Evolutionary conservation across 2,797 vertebrate species (phyloP), one percentile per base, ranked within the genome.

Genomic region (Ptychobarbus kaznakovi): DNA sequence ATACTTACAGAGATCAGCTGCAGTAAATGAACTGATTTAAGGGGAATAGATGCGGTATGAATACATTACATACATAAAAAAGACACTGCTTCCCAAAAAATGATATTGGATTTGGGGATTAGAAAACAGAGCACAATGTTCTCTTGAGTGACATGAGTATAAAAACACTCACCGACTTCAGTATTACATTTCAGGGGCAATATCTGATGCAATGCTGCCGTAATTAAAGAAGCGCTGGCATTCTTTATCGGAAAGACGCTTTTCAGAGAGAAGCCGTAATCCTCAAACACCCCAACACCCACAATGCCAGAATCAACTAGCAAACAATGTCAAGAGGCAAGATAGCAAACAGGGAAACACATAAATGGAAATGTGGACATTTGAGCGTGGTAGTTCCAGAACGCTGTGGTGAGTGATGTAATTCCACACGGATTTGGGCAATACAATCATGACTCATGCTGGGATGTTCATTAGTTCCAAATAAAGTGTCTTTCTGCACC

Each of bases 201-300:
- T 90, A 93, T 94, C 93, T 96, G 96, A 96, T 96, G 96, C 95
- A 95, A 95, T 95, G 93, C 90, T 78, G 83, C 94, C 85, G 92
- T 93, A 88, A 93, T 88, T 92, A 92, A 94, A 92, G 90, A 91
- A 93, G 92, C 85, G 82, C 86, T 89, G 86, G 89, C 90, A 83
- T 88, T 93, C 88, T 87, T 83, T 86, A 86, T 88, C 65, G 76
- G 89, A 83, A 89, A 90, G 88, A 90, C 90, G 87, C 86, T 86
- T 88, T 92, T 91, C 89, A 91, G 88, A 88, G 79, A 89, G 83
- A 86, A 66, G 42, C 86, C 25, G 38, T 92, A 91, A 93, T 91
- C 91, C 92, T 85, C 74, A 85, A 88, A 83, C 89, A 90, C 90
- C 85, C 88, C 75, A 86, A 86, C 90, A 88, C 89, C 90, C 89